Conservation (phyloP, 2,113 vertebrate species). For the Mustela lutreola region DNA sequence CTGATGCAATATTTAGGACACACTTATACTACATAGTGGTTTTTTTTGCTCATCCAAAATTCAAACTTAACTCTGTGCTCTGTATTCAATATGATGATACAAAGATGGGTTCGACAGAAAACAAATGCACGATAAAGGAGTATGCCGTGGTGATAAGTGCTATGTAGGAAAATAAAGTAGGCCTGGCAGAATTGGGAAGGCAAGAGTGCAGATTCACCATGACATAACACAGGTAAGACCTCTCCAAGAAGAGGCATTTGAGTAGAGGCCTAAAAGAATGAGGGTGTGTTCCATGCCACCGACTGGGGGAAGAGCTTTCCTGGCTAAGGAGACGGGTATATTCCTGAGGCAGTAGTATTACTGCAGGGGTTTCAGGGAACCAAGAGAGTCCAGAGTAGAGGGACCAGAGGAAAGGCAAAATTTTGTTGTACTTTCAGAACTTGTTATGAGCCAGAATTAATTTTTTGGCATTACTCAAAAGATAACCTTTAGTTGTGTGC, state of each 20-base stretch:
- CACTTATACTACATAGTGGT: not conserved
- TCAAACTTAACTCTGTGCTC: not conserved
- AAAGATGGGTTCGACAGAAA: not conserved
- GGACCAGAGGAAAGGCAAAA: not conserved
- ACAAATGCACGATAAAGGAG: not conserved
- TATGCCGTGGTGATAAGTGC: not conserved
- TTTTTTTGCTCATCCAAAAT: conserved; percentile 39
- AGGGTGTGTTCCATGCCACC: not conserved
- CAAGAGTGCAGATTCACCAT: fast-evolving
- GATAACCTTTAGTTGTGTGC: not conserved
- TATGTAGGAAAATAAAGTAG: not conserved
- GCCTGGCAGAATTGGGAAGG: not conserved
- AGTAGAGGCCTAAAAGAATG: not conserved
- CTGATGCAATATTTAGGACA: not conserved
- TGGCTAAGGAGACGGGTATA: not conserved
- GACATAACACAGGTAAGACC: not conserved
- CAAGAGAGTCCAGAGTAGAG: not conserved
- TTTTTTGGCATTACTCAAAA: not conserved
- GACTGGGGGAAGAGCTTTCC: not conserved
- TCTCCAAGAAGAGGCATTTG: not conserved
- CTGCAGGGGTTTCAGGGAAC: not conserved
- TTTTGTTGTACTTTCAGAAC: not conserved
- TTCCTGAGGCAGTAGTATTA: not conserved
- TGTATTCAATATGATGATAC: not conserved
- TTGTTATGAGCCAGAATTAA: not conserved